Conservation (phyloP, 2,888 invertebrate species). For the Andrena marginata region DNA sequence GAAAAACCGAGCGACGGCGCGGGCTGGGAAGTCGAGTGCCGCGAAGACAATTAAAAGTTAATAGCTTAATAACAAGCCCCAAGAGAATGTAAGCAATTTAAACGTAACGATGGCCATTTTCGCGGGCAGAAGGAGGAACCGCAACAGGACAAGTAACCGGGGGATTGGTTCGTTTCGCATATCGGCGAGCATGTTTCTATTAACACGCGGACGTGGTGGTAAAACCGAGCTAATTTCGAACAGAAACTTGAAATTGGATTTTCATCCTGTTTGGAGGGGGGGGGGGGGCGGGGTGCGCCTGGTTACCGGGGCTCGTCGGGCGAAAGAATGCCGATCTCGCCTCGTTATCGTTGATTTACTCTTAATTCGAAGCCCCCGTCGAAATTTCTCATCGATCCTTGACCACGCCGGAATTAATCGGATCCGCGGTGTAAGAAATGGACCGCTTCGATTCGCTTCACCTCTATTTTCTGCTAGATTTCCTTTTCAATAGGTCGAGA, state of each 20-base stretch:
- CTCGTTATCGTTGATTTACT: conserved; percentile 28
- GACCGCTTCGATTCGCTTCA: not conserved
- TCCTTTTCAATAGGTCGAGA: not conserved
- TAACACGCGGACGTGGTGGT: conserved; percentile 31
- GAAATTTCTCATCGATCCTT: conserved; percentile 8
- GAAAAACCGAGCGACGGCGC: not conserved
- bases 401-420: not conserved
- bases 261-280: conserved; percentile 16
- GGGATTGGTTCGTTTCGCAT: conserved; percentile 48
- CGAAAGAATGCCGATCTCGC: not conserved
- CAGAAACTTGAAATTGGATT: conserved; percentile 57
- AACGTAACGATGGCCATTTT: conserved; percentile 45
- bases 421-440: conserved; percentile 2
- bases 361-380: conserved; percentile 13
- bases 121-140: conserved; percentile 41
- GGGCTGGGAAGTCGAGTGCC: not conserved
- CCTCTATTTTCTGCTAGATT: not conserved
- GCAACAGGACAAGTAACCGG: conserved; percentile 34
- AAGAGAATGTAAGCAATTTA: conserved; percentile 47
- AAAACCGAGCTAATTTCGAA: conserved; percentile 55
- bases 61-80: conserved; percentile 54
- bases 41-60: conserved; percentile 53
- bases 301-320: not conserved
- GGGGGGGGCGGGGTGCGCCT: not conserved
- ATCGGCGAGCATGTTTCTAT: conserved; percentile 58